phyloP scores from a whole-genome alignment of 2,113 vertebrate genomes.

The Gambusia affinis region DNA sequence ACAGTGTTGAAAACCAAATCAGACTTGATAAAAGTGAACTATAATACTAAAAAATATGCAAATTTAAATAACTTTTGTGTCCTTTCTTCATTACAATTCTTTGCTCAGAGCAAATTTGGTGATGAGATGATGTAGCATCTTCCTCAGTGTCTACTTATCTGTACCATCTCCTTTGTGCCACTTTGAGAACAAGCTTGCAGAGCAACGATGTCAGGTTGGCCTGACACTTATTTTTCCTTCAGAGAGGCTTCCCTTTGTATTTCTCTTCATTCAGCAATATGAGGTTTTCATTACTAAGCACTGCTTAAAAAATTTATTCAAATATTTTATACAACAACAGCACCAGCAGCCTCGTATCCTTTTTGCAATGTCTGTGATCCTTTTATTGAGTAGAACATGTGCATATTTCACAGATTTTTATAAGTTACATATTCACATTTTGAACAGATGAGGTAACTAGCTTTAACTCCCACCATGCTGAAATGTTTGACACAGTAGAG shows the following conservation, averaged over 20 bases:
- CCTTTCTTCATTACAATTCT: neutral
- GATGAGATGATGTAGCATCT: no score
- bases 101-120: no score
- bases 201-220: neutral
- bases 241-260: neutral
- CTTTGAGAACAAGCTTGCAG: neutral
- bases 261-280: neutral
- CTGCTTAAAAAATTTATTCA: neutral
- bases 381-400: no score
- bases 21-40: no score
- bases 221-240: neutral
- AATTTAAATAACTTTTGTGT: no score
- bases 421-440: slow-evolving; percentile 2
- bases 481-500: slow-evolving; percentile 7
- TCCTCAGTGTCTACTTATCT: neutral
- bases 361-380: neutral
- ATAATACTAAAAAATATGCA: no score
- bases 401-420: neutral
- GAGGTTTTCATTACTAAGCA: neutral
- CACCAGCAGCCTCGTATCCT: neutral
- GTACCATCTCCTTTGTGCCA: neutral
- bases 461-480: slow-evolving; percentile 3
- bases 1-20: no score
- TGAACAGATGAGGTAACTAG: neutral
- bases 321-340: neutral